phyloP scores from a whole-genome alignment of 2,888 invertebrate genomes.

The Cerastis rubricosa region DNA sequence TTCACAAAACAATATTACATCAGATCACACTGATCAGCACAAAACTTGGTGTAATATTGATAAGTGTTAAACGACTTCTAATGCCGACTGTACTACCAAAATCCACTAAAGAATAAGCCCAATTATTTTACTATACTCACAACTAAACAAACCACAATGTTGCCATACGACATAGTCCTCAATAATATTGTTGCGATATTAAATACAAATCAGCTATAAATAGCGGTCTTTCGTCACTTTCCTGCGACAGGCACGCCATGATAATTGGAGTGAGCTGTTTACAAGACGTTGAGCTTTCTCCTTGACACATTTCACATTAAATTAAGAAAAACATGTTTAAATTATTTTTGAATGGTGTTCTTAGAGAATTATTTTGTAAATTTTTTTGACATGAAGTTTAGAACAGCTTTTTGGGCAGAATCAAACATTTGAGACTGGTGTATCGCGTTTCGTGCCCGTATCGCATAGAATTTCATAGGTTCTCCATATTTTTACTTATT shows the following conservation, averaged over 20 bases:
- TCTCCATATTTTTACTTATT: background rate
- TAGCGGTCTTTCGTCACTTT: conserved; percentile 33
- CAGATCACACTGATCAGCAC: too few relatives aligned
- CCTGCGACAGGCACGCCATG: conserved; percentile 49
- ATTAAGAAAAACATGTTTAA: conserved; percentile 23
- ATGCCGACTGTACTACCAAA: too few relatives aligned
- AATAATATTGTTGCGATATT: conserved; percentile 35
- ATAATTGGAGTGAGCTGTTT: conserved; percentile 64
- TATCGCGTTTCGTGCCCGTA: too few relatives aligned
- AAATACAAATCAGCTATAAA: conserved; percentile 54
- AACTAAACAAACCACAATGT: background rate
- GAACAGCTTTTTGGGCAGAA: background rate
- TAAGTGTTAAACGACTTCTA: too few relatives aligned
- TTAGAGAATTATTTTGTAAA: background rate
- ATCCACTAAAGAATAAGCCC: background rate
- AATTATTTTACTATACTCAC: background rate
- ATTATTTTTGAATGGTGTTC: conserved; percentile 28
- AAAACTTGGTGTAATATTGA: too few relatives aligned
- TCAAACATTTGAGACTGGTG: too few relatives aligned
- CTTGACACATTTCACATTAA: conserved; percentile 59
- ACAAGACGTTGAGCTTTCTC: conserved; percentile 51
- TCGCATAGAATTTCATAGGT: background rate
- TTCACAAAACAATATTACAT: too few relatives aligned
- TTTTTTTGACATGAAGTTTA: conserved; percentile 1
- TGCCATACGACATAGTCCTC: conserved; percentile 11